Evolutionary conservation across 2,888 invertebrate species (phyloP).

Genomic region (Xylota sylvarum): DNA sequence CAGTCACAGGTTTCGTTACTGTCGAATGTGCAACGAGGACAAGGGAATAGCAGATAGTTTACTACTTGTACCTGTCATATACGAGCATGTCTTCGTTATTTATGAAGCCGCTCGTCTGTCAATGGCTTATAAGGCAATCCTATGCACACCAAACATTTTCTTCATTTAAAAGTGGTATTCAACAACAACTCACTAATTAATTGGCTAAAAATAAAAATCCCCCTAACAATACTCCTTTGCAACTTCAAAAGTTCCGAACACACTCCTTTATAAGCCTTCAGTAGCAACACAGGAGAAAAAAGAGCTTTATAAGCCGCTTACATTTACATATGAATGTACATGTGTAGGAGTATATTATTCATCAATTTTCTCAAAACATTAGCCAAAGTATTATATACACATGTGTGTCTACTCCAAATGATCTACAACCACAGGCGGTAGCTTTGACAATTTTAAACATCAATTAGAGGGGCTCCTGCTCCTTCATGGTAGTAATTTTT

Average conservation of each 20-base stretch:
- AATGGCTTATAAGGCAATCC: too few relatives aligned
- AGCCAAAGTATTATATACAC: neutral
- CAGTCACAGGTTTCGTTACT: too few relatives aligned
- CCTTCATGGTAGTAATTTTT: neutral
- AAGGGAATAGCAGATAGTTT: too few relatives aligned
- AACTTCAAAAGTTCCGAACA: neutral
- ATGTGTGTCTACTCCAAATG: slow-evolving; percentile 15
- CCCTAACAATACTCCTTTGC: too few relatives aligned
- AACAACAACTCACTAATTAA: too few relatives aligned
- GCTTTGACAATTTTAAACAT: slow-evolving; percentile 56
- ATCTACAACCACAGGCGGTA: slow-evolving; percentile 26
- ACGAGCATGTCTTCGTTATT: too few relatives aligned
- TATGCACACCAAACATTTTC: too few relatives aligned
- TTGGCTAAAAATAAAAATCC: neutral
- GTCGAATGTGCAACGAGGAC: too few relatives aligned
- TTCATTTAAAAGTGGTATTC: too few relatives aligned
- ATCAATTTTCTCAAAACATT: slow-evolving; percentile 15
- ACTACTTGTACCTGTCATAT: too few relatives aligned
- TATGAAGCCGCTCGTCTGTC: too few relatives aligned
- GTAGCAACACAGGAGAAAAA: neutral
- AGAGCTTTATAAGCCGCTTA: neutral
- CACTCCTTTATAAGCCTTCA: neutral
- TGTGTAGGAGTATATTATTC: neutral
- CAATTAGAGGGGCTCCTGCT: slow-evolving; percentile 39
- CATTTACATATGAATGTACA: neutral